Evolutionary conservation across 1,140 invertebrate species (phyloP).

Genomic region (Drepana arcuata): DNA sequence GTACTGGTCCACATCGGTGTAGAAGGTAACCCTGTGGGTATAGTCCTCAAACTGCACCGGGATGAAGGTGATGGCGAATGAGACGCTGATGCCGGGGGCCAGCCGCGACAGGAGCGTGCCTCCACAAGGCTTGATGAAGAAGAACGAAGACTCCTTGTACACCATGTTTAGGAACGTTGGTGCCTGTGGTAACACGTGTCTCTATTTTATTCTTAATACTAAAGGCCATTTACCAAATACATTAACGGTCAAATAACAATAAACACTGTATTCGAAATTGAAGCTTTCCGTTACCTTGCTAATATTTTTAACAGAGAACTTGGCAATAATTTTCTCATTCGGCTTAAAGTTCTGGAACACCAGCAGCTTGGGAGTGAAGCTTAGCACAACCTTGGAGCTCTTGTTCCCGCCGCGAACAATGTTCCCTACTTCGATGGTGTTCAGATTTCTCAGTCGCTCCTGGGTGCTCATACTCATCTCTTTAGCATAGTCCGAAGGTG

Average conservation of each 20-base stretch:
- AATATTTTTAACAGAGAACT: conserved; percentile 56
- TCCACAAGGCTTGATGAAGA: conserved; percentile 40
- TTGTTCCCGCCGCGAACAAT: conserved; percentile 17
- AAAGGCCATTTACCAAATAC: no score
- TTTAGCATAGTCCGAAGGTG: conserved; percentile 45
- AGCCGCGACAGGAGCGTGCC: conserved; percentile 38
- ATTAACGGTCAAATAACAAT: no score
- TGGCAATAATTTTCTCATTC: conserved; percentile 48
- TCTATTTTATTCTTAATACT: no score
- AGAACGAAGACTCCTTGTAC: conserved; percentile 49
- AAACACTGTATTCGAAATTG: no score
- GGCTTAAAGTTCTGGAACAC: conserved; percentile 59
- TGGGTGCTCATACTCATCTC: conserved; percentile 49
- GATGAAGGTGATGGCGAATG: conserved; percentile 41
- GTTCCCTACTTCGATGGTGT: conserved; percentile 39
- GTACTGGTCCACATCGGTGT: conserved; percentile 54
- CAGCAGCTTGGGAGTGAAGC: conserved; percentile 42
- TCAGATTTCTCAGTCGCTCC: conserved; percentile 37
- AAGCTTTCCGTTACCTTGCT: conserved; percentile 33
- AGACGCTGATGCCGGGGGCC: conserved; percentile 54
- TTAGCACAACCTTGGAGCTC: conserved; percentile 26
- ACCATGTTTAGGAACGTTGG: conserved; percentile 49
- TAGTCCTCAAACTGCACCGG: conserved; percentile 48
- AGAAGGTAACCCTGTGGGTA: conserved; percentile 45
- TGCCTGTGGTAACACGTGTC: no score